These are phyloP conservation scores for Pterois miles DNA, from an alignment of 2,797 vertebrate genomes.

Conservation along the genomic window DNA sequence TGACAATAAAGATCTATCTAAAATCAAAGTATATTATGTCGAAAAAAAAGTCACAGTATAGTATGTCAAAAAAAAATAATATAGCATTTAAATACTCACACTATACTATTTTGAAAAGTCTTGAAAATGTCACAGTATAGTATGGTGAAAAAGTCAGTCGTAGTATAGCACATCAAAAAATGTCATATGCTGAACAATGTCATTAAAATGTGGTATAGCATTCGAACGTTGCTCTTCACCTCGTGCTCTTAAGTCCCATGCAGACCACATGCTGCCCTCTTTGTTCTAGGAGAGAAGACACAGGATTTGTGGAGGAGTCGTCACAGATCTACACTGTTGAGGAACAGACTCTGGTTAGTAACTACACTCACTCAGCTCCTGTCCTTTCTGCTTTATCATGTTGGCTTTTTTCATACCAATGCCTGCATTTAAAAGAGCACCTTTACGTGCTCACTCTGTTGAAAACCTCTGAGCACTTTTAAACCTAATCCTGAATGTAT, in stretches of 20 bases:
- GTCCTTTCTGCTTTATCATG: conserved; percentile 4
- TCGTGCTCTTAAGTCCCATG: conserved; percentile 18
- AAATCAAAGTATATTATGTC: no score
- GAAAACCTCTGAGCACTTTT: neutral
- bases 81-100: no score
- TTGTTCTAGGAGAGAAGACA: conserved; percentile 82
- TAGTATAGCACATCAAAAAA: no score
- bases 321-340: conserved; percentile 78
- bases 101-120: no score
- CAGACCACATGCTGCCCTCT: conserved; percentile 17
- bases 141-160: no score
- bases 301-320: conserved; percentile 83
- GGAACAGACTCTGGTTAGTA: conserved; percentile 81
- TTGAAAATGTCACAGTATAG: no score
- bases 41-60: no score
- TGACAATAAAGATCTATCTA: no score
- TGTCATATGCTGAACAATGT: no score
- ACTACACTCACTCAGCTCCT: neutral
- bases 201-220: no score
- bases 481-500: no score
- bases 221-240: neutral
- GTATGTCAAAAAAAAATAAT: no score
- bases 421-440: conserved; percentile 7
- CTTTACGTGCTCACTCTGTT: conserved; percentile 4
- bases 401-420: neutral